phyloP scores from a whole-genome alignment of 2,797 vertebrate species.

The Brachyrhaphis roseni region DNA sequence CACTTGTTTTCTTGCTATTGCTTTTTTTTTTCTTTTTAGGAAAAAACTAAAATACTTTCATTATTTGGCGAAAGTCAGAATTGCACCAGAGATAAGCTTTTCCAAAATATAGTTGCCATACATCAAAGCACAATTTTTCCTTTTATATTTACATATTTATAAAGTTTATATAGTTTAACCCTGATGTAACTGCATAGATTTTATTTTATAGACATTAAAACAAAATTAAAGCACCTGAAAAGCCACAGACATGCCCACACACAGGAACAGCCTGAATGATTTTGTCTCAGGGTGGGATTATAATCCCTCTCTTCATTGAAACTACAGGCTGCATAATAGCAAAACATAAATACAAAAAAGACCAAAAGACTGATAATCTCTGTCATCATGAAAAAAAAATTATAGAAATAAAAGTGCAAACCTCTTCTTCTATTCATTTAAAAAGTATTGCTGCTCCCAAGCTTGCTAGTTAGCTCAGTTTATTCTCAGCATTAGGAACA shows the following conservation, averaged over 20 bases:
- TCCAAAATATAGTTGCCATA: slow-evolving; percentile 41
- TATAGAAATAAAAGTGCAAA: slow-evolving; percentile 76
- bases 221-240: slow-evolving; percentile 31
- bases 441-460: slow-evolving; percentile 48
- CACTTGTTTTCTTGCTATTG: slow-evolving; percentile 10
- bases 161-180: slow-evolving; percentile 69
- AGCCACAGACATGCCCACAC: slow-evolving; percentile 25
- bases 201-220: slow-evolving; percentile 62
- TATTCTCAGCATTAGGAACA: slow-evolving; percentile 42
- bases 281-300: slow-evolving; percentile 69
- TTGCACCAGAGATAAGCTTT: slow-evolving; percentile 24
- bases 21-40: slow-evolving; percentile 19
- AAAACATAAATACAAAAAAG: slow-evolving; percentile 24
- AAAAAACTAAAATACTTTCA: neutral
- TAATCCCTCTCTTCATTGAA: slow-evolving; percentile 71
- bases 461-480: slow-evolving; percentile 56
- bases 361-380: slow-evolving; percentile 45
- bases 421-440: slow-evolving; percentile 61
- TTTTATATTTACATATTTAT: slow-evolving; percentile 75
- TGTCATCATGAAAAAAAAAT: slow-evolving; percentile 50
- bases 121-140: slow-evolving; percentile 33
- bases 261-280: slow-evolving; percentile 53
- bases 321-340: slow-evolving; percentile 53
- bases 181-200: slow-evolving; percentile 75
- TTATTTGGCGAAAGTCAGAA: no score